Evolutionary conservation across 2,113 vertebrate species (phyloP), one percentile per base, ranked within the genome.

Genomic region (Toxotes chatareus): DNA sequence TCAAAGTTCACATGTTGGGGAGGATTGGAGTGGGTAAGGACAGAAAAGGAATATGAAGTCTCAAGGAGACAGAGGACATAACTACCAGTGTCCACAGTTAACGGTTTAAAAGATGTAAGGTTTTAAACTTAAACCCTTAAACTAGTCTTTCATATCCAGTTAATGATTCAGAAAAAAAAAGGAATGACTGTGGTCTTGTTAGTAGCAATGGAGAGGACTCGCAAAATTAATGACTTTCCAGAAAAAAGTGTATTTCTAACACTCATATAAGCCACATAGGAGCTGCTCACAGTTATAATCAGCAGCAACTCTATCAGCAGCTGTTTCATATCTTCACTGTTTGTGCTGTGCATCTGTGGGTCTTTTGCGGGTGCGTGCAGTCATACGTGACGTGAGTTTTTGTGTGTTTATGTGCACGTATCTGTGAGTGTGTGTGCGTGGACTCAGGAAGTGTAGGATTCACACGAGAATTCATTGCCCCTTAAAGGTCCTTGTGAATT

Each of bases 381-480:
- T 42, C 57, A 17, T 36, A 31, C 27, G 27, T 64, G 64, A 38
- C 31, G 53, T 61, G 56, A 55, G 73, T 34, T 51, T 36, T 51
- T 21, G 56, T 62, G 73, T 34, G 57, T 36, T 49, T 21, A 53
- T 34, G 49, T 71, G 59, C 5, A 14, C 49, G 61, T 34, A 4
- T 64, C n/a, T 76, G 23, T 64, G 44, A 66, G 3, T 47, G 21
- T 70, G 71, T 76, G 67, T 70, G 36, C 38, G 32, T 21, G 36
- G 38, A 31, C 60, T 60, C 83, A 88, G 90, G 82, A 85, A 90
- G 91, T 88, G 87, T 71, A 83, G 59, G 71, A 86, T 93, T 94
- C 94, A 95, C 95, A 94, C 61, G 93, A 94, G 94, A 95, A 95
- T 87, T 61, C 40, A 73, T 77, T 92, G 90, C 68, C 87, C 91